phyloP scores from a whole-genome alignment of 2,888 invertebrate species.

The Stictocephala bisonia region DNA sequence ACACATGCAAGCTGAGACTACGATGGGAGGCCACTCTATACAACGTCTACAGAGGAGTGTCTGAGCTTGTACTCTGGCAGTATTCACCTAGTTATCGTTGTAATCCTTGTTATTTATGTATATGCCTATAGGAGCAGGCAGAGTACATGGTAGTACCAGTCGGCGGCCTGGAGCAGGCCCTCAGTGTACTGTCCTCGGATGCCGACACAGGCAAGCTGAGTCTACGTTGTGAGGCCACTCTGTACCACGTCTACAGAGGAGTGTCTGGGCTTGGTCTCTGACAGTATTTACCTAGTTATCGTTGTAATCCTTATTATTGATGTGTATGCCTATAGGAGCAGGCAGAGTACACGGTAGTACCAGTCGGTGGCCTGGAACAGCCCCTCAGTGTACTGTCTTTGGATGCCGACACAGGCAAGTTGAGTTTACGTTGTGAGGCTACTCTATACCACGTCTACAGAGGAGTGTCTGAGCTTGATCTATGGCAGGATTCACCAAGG shows the following conservation, averaged over 20 bases:
- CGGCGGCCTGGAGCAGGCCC: constrained; percentile 28
- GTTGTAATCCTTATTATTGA: too few species aligned
- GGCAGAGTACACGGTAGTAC: constrained; percentile 11
- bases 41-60: too few species aligned
- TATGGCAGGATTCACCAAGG: constrained; percentile 47
- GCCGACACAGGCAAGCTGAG: constrained; percentile 46
- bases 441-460: constrained; percentile 45
- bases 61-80: too few species aligned
- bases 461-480: constrained; percentile 43
- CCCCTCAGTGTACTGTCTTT: constrained; percentile 34
- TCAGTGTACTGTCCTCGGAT: constrained; percentile 38
- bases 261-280: too few species aligned
- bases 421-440: constrained; percentile 41
- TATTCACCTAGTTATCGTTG: too few species aligned
- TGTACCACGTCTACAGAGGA: constrained; percentile 44
- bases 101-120: too few species aligned
- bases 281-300: too few species aligned
- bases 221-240: constrained; percentile 40
- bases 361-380: constrained; percentile 20
- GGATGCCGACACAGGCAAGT: constrained; percentile 47
- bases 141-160: constrained; percentile 4
- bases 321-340: constrained; percentile 11
- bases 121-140: constrained; percentile 21
- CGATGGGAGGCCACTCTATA: too few species aligned
- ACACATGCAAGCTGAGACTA: too few species aligned